Evolutionary conservation across 2,797 vertebrate genomes (phyloP).

Genomic region (Benthosema pterotum): DNA sequence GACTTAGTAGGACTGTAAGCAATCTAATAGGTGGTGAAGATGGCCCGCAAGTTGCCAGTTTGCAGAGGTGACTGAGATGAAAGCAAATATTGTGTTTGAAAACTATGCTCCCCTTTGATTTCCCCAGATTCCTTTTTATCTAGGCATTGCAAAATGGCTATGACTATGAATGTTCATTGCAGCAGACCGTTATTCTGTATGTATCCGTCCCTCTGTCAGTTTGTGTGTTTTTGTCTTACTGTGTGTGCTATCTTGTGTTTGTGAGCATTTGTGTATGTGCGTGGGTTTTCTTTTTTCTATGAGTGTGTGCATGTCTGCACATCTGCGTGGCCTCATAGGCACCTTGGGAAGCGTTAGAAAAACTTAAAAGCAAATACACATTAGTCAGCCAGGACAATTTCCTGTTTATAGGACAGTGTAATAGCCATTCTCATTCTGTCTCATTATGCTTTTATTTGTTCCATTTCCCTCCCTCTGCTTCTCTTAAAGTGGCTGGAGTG

Average conservation of each 20-base stretch:
- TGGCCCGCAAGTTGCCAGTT: slow-evolving; percentile 36
- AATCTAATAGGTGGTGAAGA: slow-evolving; percentile 50
- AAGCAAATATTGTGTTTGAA: slow-evolving; percentile 58
- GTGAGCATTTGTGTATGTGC: neutral
- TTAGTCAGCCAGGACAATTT: slow-evolving; percentile 54
- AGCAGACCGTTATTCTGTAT: slow-evolving; percentile 61
- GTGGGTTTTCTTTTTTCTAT: slow-evolving; percentile 3
- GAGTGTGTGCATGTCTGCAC: neutral
- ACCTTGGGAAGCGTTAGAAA: slow-evolving; percentile 53
- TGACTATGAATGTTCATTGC: slow-evolving; percentile 56
- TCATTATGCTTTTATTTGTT: slow-evolving; percentile 63
- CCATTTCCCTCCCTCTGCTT: slow-evolving; percentile 39
- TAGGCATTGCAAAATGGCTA: slow-evolving; percentile 47
- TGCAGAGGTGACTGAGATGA: slow-evolving; percentile 38
- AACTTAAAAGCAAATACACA: slow-evolving; percentile 59
- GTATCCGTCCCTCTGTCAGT: slow-evolving; percentile 1
- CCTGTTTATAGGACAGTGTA: slow-evolving; percentile 44
- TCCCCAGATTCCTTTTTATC: slow-evolving; percentile 53
- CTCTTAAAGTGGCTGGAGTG: slow-evolving; percentile 91
- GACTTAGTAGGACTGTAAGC: slow-evolving; percentile 48
- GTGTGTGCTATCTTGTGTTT: neutral
- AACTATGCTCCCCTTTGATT: slow-evolving; percentile 46
- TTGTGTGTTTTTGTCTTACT: slow-evolving; percentile 13
- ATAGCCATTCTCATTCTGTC: slow-evolving; percentile 46
- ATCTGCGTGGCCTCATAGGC: slow-evolving; percentile 20